Base-by-base conservation (phyloP, 2,888 invertebrate genomes). In the Drosophila mercatorum region DNA sequence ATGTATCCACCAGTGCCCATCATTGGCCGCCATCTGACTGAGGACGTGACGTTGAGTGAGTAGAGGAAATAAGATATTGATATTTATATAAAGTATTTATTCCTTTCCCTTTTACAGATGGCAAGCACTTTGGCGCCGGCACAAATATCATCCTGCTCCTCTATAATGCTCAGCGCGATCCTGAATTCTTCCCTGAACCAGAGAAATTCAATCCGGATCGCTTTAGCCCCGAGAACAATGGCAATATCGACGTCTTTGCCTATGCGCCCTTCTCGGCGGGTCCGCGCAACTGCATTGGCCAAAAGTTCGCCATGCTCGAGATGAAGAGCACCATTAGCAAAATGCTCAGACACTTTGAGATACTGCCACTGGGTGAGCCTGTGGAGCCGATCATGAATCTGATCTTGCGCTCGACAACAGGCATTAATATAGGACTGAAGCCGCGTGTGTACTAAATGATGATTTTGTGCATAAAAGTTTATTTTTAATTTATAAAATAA, bases 1-100 rank as follows among this genome's bases (percentile, higher is more conserved):
- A 81, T 96, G 8, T 95, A 94, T 81, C 96, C 96, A 0, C 95
- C 95, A 62, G 95, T 96, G 2, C 95, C 95, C 28, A 92, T 95
- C 22, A 94, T 96, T 53, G 94, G 94, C 10, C 93, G 96, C 43
- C 77, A 79, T 11, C 68, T 95, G 10, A 91, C 91, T 0, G 94
- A 95, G 80, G 93, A 94, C 70, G 89, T 94, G 6, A 89, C 88
- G 53, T 84, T 95, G 68, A 94, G 95, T 94, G 92, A 87, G 93
- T 87, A 5, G 0, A 11, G 5, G 7, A 10, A 0, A 3, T 2
- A 14, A 11, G 0, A 5, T 3, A 31, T 0, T 10, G 10, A 5
- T 28, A 1, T 2, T 0, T 11, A 5, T 10, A 12, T 31, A n/a
- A 3, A 12, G 10, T 10, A 1, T 5, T n/a, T 2, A 28, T 11